phyloP scores from a whole-genome alignment of 2,113 vertebrate genomes.

The Indicator maculatus region DNA sequence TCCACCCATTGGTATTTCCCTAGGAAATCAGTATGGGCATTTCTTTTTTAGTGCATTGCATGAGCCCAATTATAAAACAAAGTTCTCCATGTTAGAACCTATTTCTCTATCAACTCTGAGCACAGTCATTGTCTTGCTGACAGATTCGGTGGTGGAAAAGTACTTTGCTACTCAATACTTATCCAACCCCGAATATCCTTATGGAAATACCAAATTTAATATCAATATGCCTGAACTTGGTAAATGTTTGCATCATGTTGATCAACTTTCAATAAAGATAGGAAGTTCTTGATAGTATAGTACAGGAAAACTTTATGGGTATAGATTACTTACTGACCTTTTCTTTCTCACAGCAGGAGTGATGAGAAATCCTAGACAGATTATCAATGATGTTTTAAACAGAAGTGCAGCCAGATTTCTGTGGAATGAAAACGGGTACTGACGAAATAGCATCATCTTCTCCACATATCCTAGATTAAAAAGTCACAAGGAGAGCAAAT shows the following conservation, averaged over 20 bases:
- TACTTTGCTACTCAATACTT: not conserved
- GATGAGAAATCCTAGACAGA: not conserved
- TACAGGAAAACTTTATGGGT: conserved; percentile 56
- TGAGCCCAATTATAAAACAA: not conserved
- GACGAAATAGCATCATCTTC: not conserved
- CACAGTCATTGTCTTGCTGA: not conserved
- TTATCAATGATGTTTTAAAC: not conserved
- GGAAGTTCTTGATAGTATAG: not conserved
- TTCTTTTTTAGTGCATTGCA: not conserved
- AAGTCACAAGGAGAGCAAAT: conserved; percentile 2
- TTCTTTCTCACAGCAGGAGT: not conserved
- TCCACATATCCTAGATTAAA: conserved; percentile 22
- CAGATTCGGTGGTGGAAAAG: not conserved
- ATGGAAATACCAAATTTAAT: not conserved
- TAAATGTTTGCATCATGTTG: not conserved
- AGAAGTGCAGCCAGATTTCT: conserved; percentile 26
- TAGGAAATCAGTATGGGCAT: not conserved
- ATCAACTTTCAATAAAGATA: not conserved
- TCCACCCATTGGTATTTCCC: not conserved
- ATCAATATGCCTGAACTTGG: not conserved
- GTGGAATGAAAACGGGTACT: conserved; percentile 22
- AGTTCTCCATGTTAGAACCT: not conserved
- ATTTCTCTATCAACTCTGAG: conserved; percentile 5
- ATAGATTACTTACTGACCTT: conserved; percentile 31
- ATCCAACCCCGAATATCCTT: not conserved